Conservation (phyloP, 2,888 invertebrate species). For the Eustalomyia histrio region DNA sequence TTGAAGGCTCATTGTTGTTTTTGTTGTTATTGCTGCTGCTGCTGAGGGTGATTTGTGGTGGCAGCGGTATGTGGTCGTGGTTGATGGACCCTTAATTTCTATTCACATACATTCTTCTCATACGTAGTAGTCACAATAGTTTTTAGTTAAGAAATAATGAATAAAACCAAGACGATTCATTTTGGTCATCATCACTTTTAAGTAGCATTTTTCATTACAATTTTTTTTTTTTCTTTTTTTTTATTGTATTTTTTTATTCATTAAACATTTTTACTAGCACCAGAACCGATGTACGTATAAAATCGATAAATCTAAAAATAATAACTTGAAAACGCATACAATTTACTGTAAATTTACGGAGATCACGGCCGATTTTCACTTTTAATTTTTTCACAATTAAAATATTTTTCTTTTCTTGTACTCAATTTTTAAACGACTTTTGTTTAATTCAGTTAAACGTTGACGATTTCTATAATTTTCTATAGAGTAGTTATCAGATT, state of each 20-base stretch:
- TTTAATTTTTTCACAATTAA: conserved; percentile 45
- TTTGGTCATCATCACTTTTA: conserved; percentile 33
- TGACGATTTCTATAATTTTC: conserved; percentile 13
- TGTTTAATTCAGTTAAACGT: background rate
- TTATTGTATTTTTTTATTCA: conserved; percentile 9
- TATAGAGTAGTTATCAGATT: conserved; percentile 1
- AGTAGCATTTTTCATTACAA: conserved; percentile 19
- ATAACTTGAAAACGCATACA: conserved; percentile 48
- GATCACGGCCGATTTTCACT: conserved; percentile 60
- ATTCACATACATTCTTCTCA: conserved; percentile 7
- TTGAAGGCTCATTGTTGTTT: conserved; percentile 42
- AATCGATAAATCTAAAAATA: conserved; percentile 66
- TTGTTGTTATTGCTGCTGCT: conserved; percentile 9
- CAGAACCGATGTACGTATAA: conserved; percentile 43
- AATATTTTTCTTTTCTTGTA: conserved; percentile 33
- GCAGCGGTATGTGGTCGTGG: conserved; percentile 41
- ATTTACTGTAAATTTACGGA: conserved; percentile 51
- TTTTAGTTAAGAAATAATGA: conserved; percentile 13
- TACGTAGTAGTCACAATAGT: background rate
- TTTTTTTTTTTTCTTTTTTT: conserved; percentile 20
- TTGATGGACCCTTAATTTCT: conserved; percentile 30
- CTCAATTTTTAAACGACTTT: conserved; percentile 21
- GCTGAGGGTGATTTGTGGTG: conserved; percentile 18
- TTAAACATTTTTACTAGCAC: conserved; percentile 25
- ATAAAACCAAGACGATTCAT: background rate